phyloP scores from a whole-genome alignment of 2,113 vertebrate genomes.

The Corythornis vintsioides region DNA sequence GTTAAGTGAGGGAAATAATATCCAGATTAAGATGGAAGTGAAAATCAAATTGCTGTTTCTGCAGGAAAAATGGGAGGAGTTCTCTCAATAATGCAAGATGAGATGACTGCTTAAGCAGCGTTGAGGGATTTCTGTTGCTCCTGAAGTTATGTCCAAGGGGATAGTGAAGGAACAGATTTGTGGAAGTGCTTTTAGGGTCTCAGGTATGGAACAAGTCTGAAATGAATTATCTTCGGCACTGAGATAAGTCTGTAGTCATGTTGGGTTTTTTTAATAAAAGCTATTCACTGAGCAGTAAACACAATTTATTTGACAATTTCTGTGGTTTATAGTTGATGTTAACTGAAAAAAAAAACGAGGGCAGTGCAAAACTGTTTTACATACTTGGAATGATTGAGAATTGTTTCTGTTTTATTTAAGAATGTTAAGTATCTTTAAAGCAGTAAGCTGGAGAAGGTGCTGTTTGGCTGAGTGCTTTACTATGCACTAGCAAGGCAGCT shows the following conservation, averaged over 20 bases:
- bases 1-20: not conserved
- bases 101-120: not conserved
- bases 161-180: not conserved
- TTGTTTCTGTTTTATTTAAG: not conserved
- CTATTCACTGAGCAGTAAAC: not conserved
- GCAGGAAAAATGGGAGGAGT: not conserved
- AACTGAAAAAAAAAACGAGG: not conserved
- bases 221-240: not conserved
- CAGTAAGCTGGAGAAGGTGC: not conserved
- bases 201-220: not conserved
- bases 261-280: not conserved
- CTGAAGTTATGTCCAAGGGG: not conserved
- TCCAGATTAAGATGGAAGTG: not conserved
- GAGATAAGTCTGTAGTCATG: not conserved
- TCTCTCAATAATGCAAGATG: not conserved
- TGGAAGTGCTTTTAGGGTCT: not conserved
- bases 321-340: not conserved
- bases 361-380: not conserved
- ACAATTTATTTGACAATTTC: not conserved
- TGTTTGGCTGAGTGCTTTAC: not conserved
- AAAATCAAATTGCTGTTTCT: not conserved
- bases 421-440: not conserved
- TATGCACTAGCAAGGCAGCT: not conserved
- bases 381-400: not conserved
- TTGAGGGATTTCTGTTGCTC: not conserved